These are phyloP conservation scores for Panopea generosa DNA, from an alignment of 2,888 invertebrate genomes.

Conservation along the genomic window DNA sequence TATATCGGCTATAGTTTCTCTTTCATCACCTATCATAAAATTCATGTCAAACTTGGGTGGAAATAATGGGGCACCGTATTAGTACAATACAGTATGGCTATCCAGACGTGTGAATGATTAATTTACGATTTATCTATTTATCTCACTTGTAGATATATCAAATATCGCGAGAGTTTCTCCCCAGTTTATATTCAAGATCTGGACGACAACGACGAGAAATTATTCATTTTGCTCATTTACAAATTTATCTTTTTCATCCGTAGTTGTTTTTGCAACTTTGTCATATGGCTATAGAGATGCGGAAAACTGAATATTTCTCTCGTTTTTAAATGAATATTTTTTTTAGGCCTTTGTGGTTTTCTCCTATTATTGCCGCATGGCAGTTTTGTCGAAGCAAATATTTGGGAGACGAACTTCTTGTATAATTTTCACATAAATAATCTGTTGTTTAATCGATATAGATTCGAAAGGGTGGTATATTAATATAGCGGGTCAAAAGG, in stretches of 20 bases:
- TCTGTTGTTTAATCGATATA: constrained; percentile 22
- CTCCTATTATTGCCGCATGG: neutral
- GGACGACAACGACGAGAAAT: constrained; percentile 38
- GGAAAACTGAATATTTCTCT: neutral
- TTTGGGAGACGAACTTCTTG: constrained; percentile 1
- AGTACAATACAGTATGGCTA: constrained; percentile 3
- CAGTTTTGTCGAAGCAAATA: too few species aligned
- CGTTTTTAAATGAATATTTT: neutral
- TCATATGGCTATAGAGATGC: neutral
- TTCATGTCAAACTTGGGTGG: constrained; percentile 6
- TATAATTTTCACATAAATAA: constrained; percentile 61
- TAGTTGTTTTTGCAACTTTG: too few species aligned
- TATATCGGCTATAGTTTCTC: neutral
- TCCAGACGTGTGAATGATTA: constrained; percentile 2
- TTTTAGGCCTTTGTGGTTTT: neutral
- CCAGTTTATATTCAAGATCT: neutral
- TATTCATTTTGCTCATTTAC: constrained; percentile 28
- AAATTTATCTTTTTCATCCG: constrained; percentile 2
- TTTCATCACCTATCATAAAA: constrained; percentile 4
- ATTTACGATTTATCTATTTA: constrained; percentile 2
- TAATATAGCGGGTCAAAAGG: constrained; percentile 29
- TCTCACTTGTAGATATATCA: constrained; percentile 5
- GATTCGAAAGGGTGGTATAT: constrained; percentile 29
- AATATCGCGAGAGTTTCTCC: neutral
- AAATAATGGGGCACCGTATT: neutral